These are phyloP conservation scores for Suillia variegata DNA, from an alignment of 2,888 invertebrate species.

Conservation along the genomic window DNA sequence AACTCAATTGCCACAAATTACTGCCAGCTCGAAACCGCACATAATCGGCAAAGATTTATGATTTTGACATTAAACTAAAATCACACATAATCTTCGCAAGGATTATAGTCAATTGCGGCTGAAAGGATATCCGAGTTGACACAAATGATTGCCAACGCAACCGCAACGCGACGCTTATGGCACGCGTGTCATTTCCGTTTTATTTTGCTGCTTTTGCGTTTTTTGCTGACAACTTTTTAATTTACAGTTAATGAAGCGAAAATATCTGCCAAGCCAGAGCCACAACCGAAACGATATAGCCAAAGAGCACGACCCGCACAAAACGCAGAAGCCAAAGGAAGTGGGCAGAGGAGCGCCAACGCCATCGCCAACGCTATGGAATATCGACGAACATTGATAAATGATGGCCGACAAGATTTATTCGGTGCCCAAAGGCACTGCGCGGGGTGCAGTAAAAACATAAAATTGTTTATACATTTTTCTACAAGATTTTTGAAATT, in stretches of 20 bases:
- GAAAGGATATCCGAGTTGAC: no score
- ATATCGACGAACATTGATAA: conserved; percentile 21
- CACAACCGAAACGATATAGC: background rate
- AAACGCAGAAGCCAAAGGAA: background rate
- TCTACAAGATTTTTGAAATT: background rate
- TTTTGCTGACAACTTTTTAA: conserved; percentile 27
- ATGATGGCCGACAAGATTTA: conserved; percentile 26
- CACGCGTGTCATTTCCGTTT: no score
- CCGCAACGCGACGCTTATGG: no score
- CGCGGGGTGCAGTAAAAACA: background rate
- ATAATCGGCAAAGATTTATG: no score
- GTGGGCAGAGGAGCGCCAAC: background rate
- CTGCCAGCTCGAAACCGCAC: no score
- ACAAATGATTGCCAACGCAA: no score
- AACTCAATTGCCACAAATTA: no score
- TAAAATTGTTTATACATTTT: background rate
- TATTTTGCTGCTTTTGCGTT: background rate
- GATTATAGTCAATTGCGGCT: no score
- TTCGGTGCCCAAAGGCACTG: background rate
- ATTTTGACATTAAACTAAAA: no score
- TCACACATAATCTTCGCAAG: no score
- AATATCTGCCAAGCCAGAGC: conserved; percentile 28
- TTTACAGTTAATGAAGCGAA: conserved; percentile 38
- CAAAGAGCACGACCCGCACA: background rate
- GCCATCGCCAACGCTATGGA: conserved; percentile 6